A percentile compares a stretch with the other conserved stretches of the same genome.
Evolutionary conservation across 2,888 invertebrate species (phyloP).

Genomic region (Andrena dorsata): DNA sequence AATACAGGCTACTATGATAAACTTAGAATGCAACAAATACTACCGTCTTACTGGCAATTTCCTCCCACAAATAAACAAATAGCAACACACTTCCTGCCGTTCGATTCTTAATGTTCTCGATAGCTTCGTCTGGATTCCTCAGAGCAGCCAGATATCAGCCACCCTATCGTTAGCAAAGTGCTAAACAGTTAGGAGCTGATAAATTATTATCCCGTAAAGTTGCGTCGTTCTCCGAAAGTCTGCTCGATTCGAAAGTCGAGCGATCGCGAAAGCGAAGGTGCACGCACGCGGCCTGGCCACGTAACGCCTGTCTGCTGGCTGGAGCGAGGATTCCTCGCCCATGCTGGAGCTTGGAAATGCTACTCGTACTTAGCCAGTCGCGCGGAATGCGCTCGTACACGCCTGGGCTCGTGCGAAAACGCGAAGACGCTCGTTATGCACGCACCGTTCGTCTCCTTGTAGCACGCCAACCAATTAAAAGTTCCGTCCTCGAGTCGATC

Average conservation of each 20-base stretch:
- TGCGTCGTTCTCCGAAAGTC: no score
- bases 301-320: not conserved
- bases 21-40: no score
- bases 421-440: conserved; percentile 36
- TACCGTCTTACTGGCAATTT: no score
- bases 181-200: no score
- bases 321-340: not conserved
- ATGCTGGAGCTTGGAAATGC: not conserved
- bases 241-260: conserved; percentile 15
- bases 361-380: not conserved
- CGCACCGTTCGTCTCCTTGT: conserved; percentile 37
- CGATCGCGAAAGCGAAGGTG: conserved; percentile 3
- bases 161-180: no score
- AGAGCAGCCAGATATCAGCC: no score
- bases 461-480: conserved; percentile 72
- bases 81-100: no score
- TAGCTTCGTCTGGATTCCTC: no score
- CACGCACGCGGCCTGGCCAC: not conserved
- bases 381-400: not conserved
- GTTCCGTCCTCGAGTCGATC: conserved; percentile 61
- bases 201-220: no score
- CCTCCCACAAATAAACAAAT: no score
- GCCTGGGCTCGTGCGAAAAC: conserved; percentile 9
- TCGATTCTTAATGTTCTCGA: no score
- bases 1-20: no score